Conservation (phyloP, 2,113 vertebrate species). For the Scomber japonicus region DNA sequence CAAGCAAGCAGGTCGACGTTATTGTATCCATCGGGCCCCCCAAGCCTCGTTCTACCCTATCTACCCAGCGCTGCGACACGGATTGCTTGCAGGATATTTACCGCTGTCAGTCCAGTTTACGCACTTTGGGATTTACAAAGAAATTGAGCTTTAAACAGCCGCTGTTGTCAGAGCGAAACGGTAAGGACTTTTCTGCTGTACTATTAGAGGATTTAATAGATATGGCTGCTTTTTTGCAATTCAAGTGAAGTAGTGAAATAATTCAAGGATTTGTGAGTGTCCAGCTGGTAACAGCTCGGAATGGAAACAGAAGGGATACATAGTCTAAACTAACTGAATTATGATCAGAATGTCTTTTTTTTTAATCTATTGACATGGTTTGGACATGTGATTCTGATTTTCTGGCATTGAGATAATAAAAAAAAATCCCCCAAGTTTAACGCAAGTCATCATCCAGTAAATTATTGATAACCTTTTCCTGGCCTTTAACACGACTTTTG, state of each 20-base stretch:
- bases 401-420: too few species aligned
- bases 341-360: too few species aligned
- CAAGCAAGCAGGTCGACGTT: neutral
- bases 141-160: constrained; percentile 15
- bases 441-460: neutral
- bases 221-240: neutral
- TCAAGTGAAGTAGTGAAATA: too few species aligned
- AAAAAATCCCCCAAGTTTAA: neutral
- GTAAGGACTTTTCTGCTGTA: constrained; percentile 46
- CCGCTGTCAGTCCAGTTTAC: rapidly evolving
- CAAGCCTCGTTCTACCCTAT: too few species aligned
- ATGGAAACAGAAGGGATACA: too few species aligned
- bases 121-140: constrained; percentile 16
- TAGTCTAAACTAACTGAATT: too few species aligned
- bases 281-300: too few species aligned
- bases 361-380: too few species aligned
- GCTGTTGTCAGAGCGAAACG: constrained; percentile 53
- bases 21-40: too few species aligned
- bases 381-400: too few species aligned
- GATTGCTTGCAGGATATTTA: constrained; percentile 3
- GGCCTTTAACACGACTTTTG: neutral
- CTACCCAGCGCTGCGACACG: neutral
- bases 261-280: too few species aligned
- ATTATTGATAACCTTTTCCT: constrained; percentile 14
- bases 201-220: too few species aligned